These are phyloP conservation scores for Xanthorhoe spadicearia DNA, from an alignment of 2,888 invertebrate genomes.

Conservation along the genomic window DNA sequence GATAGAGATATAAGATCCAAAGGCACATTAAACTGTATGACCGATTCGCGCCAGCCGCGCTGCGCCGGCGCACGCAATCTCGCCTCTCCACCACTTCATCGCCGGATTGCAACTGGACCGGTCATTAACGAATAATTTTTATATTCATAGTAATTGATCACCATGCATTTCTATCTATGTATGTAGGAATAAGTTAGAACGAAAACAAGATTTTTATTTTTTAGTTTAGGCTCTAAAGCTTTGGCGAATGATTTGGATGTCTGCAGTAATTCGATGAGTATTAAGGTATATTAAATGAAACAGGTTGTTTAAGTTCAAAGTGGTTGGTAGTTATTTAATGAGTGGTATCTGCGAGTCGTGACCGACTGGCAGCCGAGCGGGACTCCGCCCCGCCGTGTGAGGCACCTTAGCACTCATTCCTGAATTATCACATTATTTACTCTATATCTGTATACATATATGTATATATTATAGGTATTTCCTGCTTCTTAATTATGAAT, in stretches of 20 bases:
- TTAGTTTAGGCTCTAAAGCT: too few species aligned
- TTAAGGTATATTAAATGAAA: neutral
- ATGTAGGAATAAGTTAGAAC: neutral
- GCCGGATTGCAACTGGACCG: too few species aligned
- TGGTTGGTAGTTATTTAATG: conserved; percentile 13
- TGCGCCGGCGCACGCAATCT: conserved; percentile 16
- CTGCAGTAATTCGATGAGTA: neutral
- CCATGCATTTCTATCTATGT: neutral
- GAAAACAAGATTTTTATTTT: too few species aligned
- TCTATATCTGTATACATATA: too few species aligned
- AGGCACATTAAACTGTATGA: conserved; percentile 6
- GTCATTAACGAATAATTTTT: too few species aligned
- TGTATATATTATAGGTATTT: too few species aligned
- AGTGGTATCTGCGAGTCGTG: conserved; percentile 20
- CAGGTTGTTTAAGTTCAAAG: neutral
- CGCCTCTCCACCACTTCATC: conserved; percentile 1
- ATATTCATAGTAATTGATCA: neutral
- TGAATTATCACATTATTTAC: neutral
- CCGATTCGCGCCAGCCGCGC: conserved; percentile 10
- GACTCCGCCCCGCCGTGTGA: neutral
- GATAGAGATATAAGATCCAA: neutral
- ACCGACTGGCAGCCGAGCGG: conserved; percentile 21
- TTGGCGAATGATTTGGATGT: neutral
- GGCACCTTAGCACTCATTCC: neutral
- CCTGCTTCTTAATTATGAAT: too few species aligned